Conservation (phyloP, 1,140 invertebrate species). For the Orchestia grillus region DNA sequence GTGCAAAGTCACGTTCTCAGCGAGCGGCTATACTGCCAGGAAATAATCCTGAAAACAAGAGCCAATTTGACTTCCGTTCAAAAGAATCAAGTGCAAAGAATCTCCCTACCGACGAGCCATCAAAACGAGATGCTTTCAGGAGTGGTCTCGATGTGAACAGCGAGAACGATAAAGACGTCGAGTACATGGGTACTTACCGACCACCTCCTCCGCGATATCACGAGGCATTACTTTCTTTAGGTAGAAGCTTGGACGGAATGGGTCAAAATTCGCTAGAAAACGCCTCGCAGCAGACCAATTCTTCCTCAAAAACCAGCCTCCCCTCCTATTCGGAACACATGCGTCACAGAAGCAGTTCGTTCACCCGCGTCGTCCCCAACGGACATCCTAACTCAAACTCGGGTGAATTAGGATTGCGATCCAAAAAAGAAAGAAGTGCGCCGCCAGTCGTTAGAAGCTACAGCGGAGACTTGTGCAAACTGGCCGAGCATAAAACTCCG, state of each 20-base stretch:
- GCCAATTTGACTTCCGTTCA: background rate
- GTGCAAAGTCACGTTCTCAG: background rate
- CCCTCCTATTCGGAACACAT: background rate
- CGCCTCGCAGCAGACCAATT: background rate
- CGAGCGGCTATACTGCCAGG: too few species aligned
- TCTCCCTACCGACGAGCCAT: background rate
- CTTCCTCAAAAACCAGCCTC: background rate
- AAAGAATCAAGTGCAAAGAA: background rate
- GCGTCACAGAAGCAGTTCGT: slow-evolving; percentile 16
- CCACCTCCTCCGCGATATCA: slow-evolving; percentile 18
- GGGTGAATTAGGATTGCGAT: background rate
- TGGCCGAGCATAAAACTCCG: background rate
- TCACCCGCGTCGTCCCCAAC: background rate
- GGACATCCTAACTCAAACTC: background rate
- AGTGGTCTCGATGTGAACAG: background rate
- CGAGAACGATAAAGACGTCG: background rate
- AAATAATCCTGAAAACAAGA: background rate
- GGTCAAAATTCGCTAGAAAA: background rate
- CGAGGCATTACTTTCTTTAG: background rate
- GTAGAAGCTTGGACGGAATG: background rate
- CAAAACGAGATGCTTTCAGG: background rate
- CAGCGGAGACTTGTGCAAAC: slow-evolving; percentile 24
- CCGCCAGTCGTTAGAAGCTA: background rate
- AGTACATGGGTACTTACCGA: background rate
- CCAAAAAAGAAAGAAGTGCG: background rate